Evolutionary conservation across 2,797 vertebrate species (phyloP), one percentile per base, ranked within the genome.

Genomic region (Thunnus albacares): DNA sequence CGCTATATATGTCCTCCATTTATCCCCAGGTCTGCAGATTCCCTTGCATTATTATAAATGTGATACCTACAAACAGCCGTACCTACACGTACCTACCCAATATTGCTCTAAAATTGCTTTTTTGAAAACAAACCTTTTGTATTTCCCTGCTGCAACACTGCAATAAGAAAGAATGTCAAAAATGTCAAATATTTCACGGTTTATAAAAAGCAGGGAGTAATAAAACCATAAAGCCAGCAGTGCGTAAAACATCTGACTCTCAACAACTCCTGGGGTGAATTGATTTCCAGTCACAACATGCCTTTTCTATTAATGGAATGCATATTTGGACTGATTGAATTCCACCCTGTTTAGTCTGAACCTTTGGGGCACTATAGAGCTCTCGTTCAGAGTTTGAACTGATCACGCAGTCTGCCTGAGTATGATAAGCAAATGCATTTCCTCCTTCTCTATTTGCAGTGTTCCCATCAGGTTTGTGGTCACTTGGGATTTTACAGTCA

Each of bases 271-370:
- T 87, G 91, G 28, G 47, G 75, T 83, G 79, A 90, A 94, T 93
- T 88, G 90, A 94, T 93, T 93, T 93, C 83, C 87, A 88, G 75
- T 92, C 92, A 85, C 76, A 85, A 74, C 85, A 83, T 72, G 87
- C 69, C 72, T 87, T 88, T 89, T 85, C 87, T 89, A 72, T 92
- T 84, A 87, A 82, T 38, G 59, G 75, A 87, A 81, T 79, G 80
- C 87, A 78, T 77, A 87, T 85, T 89, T 83, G 58, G 78, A 69
- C 66, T 75, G 79, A 91, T 88, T 91, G 72, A 88, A 86, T 91
- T 87, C 81, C 55, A 52, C 33, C 41, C 71, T 68, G 49, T 87
- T 90, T 77, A 67, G 59, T 77, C 68, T 62, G 76, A 81, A 70
- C 79, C 75, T 85, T 80, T 71, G 61, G 24, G 59, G 64, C 66